Conservation (phyloP, 2,113 vertebrate genomes). For the Benitochromis conjunctus region DNA sequence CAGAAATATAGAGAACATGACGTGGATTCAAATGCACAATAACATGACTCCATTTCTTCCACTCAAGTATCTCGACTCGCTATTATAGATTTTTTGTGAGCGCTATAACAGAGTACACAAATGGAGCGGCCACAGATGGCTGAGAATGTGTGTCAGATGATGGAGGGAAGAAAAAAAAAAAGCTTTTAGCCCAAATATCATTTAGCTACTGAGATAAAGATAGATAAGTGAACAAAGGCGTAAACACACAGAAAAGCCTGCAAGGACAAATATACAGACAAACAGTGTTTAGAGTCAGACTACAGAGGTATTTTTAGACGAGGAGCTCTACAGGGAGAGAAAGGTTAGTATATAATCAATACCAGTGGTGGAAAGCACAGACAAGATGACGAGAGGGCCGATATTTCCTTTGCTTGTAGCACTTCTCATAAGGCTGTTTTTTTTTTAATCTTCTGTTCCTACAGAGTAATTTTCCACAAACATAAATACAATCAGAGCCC, state of each 20-base stretch:
- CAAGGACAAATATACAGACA: slow-evolving; percentile 11
- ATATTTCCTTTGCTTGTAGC: background rate
- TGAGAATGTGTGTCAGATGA: background rate
- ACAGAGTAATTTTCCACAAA: background rate
- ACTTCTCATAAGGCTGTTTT: background rate
- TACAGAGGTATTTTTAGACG: slow-evolving; percentile 61
- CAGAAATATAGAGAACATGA: background rate
- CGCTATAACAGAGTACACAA: background rate
- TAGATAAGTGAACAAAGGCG: background rate
- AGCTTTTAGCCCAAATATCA: background rate
- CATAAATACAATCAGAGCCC: background rate
- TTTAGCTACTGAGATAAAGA: background rate
- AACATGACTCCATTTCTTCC: background rate
- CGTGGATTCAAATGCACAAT: background rate
- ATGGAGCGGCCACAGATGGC: background rate
- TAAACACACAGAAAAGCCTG: background rate
- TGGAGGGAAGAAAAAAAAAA: background rate
- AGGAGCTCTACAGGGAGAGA: slow-evolving; percentile 19
- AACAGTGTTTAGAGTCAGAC: slow-evolving; percentile 17
- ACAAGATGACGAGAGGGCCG: slow-evolving; percentile 12
- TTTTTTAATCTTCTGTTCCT: background rate
- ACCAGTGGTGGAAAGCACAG: slow-evolving; percentile 33
- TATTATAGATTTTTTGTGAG: background rate
- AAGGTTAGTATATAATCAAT: slow-evolving; percentile 76
- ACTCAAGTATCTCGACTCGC: background rate